Evolutionary conservation across 2,797 vertebrate species (phyloP).

Genomic region (Mormyrops boulengeri): DNA sequence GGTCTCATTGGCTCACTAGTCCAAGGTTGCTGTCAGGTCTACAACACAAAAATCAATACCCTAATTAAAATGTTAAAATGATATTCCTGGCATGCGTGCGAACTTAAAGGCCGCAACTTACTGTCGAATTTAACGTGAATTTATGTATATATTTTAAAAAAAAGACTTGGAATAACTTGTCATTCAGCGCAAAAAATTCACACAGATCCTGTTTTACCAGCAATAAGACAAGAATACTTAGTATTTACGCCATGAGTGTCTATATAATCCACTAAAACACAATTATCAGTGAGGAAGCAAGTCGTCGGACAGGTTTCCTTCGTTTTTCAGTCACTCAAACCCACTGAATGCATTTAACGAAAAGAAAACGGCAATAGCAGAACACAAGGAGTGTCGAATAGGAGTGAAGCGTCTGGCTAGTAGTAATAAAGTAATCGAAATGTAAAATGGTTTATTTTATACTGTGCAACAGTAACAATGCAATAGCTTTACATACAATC

Average conservation of each 20-base stretch:
- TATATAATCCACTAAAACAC: not conserved
- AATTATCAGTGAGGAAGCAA: not conserved
- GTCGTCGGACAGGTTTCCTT: not conserved
- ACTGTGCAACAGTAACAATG: slow-evolving; percentile 80
- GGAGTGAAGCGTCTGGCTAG: not conserved
- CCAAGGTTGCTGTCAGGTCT: not conserved
- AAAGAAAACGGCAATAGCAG: not conserved
- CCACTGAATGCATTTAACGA: not conserved
- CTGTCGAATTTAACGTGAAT: no score
- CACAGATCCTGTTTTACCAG: not conserved
- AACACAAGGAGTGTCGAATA: not conserved
- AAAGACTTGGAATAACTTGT: not conserved
- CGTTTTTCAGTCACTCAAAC: not conserved
- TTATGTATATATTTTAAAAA: not conserved
- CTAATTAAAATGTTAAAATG: not conserved
- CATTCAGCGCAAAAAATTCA: not conserved
- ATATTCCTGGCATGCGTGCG: not conserved
- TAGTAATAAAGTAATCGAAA: slow-evolving; percentile 37
- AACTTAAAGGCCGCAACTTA: no score
- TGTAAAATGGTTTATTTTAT: slow-evolving; percentile 79
- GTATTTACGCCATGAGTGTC: not conserved
- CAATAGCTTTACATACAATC: slow-evolving; percentile 71
- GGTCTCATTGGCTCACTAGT: not conserved
- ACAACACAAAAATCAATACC: not conserved
- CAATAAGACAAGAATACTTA: not conserved